These are phyloP conservation scores for Takifugu flavidus DNA, from an alignment of 2,113 vertebrate species.

Conservation along the genomic window DNA sequence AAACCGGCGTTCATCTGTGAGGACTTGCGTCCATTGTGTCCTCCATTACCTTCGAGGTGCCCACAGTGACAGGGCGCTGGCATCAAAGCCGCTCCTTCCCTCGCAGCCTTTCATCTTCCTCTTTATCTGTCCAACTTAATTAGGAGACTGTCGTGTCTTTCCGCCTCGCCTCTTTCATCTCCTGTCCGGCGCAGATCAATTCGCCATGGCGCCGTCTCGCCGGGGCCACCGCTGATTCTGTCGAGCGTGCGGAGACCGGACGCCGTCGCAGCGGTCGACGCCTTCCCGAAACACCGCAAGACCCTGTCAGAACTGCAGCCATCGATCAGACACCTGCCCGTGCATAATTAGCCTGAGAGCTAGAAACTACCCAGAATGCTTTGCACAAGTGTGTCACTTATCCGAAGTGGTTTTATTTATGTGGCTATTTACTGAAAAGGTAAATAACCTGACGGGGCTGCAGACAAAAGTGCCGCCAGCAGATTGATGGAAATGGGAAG, in stretches of 20 bases:
- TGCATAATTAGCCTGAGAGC: neutral
- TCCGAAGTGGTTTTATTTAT: no score
- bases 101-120: constrained; percentile 47
- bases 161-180: constrained; percentile 58
- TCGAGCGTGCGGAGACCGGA: constrained; percentile 11
- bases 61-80: neutral
- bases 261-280: constrained; percentile 4
- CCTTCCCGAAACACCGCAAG: neutral
- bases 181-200: constrained; percentile 56
- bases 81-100: constrained; percentile 16
- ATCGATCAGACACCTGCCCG: no score
- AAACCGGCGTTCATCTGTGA: no score
- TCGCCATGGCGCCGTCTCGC: constrained; percentile 35
- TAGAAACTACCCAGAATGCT: neutral
- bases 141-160: constrained; percentile 37
- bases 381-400: neutral
- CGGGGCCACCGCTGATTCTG: constrained; percentile 16
- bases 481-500: constrained; percentile 14
- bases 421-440: no score
- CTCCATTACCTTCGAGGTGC: neutral
- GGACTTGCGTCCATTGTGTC: neutral
- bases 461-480: neutral
- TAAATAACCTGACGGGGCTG: neutral
- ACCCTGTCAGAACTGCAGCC: neutral
- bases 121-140: constrained; percentile 61